A percentile compares a stretch with the other conserved stretches of the same genome.
These are phyloP conservation scores for Amazona vittata DNA, from an alignment of 2,113 vertebrate genomes.

Conservation along the genomic window DNA sequence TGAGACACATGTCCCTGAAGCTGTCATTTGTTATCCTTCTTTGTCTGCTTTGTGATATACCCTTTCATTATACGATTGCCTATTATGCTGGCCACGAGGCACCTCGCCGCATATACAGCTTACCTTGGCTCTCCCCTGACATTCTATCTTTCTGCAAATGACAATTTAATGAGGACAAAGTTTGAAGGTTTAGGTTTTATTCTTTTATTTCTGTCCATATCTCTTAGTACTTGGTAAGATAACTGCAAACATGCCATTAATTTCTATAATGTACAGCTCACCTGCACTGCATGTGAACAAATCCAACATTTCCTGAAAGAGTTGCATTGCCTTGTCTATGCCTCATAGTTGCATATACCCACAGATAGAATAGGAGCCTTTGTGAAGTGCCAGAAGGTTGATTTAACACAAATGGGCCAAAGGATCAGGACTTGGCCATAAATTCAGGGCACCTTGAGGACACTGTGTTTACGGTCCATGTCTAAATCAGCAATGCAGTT, in stretches of 20 bases:
- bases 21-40: background rate
- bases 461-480: rapidly evolving
- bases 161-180: background rate
- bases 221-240: background rate
- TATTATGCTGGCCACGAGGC: background rate
- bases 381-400: background rate
- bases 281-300: background rate
- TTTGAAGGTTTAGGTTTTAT: background rate
- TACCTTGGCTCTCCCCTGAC: background rate
- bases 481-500: background rate
- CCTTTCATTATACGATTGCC: background rate
- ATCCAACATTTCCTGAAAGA: background rate
- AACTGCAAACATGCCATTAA: background rate
- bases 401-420: background rate
- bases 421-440: background rate
- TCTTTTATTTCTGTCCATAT: background rate
- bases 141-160: background rate
- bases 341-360: background rate
- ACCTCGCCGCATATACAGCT: background rate
- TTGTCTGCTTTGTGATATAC: background rate
- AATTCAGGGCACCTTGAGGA: background rate
- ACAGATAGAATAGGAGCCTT: background rate
- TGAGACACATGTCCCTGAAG: background rate
- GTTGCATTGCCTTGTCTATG: too few relatives aligned
- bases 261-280: background rate